phyloP scores from a whole-genome alignment of 2,888 invertebrate species.

The Dyspetes luteomarginatus region DNA sequence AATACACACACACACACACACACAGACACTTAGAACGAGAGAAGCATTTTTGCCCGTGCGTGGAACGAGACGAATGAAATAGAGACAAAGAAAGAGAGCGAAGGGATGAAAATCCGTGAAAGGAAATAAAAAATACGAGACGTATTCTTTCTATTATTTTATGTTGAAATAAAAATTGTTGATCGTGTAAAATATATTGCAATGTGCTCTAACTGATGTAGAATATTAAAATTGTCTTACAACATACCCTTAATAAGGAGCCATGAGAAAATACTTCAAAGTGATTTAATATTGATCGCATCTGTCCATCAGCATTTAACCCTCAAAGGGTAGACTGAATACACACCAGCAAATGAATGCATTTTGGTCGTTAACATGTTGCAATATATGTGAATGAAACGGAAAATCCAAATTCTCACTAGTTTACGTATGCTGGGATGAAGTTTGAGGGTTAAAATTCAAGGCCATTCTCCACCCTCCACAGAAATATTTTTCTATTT shows the following conservation, averaged over 20 bases:
- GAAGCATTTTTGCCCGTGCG: slow-evolving; percentile 5
- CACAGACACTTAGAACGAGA: slow-evolving; percentile 29
- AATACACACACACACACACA: slow-evolving; percentile 3
- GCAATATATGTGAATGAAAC: too few species aligned
- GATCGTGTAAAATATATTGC: not conserved
- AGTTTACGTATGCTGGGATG: too few species aligned
- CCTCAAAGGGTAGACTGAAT: too few species aligned
- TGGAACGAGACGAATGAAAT: slow-evolving; percentile 23
- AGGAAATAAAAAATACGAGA: slow-evolving; percentile 23
- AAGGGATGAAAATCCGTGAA: slow-evolving; percentile 40
- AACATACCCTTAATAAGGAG: not conserved
- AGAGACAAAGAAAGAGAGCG: slow-evolving; percentile 56
- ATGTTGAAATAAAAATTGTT: not conserved
- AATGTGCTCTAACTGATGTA: not conserved
- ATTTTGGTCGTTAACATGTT: too few species aligned
- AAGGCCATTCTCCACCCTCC: too few species aligned
- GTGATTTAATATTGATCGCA: too few species aligned
- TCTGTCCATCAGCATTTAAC: too few species aligned
- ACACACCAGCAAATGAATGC: too few species aligned
- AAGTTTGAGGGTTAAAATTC: too few species aligned
- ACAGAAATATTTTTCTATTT: too few species aligned
- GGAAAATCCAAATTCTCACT: too few species aligned
- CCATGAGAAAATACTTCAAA: not conserved
- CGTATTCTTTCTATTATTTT: slow-evolving; percentile 26
- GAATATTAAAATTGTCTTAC: too few species aligned